Evolutionary conservation across 2,113 vertebrate genomes (phyloP), one percentile per base, ranked within the genome.

Genomic region (Gobius niger): DNA sequence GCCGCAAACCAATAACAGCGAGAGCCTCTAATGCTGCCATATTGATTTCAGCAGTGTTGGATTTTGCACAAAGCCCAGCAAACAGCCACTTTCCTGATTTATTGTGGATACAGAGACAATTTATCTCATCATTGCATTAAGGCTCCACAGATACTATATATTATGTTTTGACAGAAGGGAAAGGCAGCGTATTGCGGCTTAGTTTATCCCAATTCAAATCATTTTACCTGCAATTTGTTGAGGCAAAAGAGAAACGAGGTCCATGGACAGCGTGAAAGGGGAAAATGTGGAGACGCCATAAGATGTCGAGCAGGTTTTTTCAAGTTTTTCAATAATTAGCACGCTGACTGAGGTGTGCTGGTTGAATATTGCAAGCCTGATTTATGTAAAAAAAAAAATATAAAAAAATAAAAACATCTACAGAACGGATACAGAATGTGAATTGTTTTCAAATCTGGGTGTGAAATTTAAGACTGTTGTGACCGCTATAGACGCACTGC

Each of bases 321-420:
- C 24, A 4, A 0, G 24, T 4, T 34, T 34, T 34, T 34, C 24
- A 34, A 4, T 34, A 34, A 34, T 34, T 34, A 34, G 24, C 24
- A 4, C 24, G 3, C 3, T 1, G 24, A 24, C 3, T 34, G 24
- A 34, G 24, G 24, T 34, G 24, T 34, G 24, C 24, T 34, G 24
- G 24, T 4, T 34, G 24, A 3, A 4, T 34, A 34, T 4, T 34
- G 24, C 24, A 34, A 34, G 24, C 3, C 24, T 34, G 88, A 67
- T 84, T 82, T 82, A 81, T 76, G 71, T 6, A 46, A 49, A 67
- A 59, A 47, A 87, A 71, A 42, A 65, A n/a, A n/a, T n/a, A n/a
- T n/a, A n/a, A 46, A 49, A 67, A 59, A 47, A 87, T 68, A 42
- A 65, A 72, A 74, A 69, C 44, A 82, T 62, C 64, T 64, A 73